Evolutionary conservation across 2,888 invertebrate genomes (phyloP).

Genomic region (Lepetodrilus schrolli): DNA sequence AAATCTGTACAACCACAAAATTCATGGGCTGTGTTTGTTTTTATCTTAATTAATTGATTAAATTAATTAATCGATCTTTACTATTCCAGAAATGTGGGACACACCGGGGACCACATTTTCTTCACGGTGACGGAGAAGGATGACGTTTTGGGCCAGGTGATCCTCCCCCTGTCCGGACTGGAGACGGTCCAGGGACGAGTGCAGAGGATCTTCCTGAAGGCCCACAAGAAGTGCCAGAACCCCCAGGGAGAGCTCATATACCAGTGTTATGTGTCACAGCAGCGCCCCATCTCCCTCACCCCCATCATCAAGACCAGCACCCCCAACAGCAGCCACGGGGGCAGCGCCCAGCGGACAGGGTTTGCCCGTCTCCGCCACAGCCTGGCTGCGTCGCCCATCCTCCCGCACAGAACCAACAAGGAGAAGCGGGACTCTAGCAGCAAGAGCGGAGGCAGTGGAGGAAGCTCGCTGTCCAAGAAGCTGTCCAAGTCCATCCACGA

Average conservation of each 20-base stretch:
- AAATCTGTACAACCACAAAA: too few relatives aligned
- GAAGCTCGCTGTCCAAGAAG: slow-evolving; percentile 62
- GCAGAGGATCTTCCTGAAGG: slow-evolving; percentile 57
- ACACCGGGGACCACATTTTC: slow-evolving; percentile 62
- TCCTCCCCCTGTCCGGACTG: slow-evolving; percentile 61
- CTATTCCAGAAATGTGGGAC: slow-evolving; percentile 59
- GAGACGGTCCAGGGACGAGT: slow-evolving; percentile 56
- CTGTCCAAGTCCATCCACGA: slow-evolving; percentile 68
- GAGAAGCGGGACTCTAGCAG: slow-evolving; percentile 43
- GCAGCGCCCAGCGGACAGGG: slow-evolving; percentile 39
- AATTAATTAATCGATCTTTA: neutral
- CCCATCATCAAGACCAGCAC: slow-evolving; percentile 35
- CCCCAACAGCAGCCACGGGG: neutral
- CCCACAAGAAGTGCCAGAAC: slow-evolving; percentile 70
- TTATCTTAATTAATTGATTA: neutral
- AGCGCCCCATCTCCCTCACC: slow-evolving; percentile 38
- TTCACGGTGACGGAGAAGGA: slow-evolving; percentile 71
- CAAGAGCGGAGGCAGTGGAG: too few relatives aligned
- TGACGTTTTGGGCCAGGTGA: slow-evolving; percentile 68
- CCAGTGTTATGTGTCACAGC: slow-evolving; percentile 70
- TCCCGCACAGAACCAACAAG: slow-evolving; percentile 33
- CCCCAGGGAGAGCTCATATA: slow-evolving; percentile 70
- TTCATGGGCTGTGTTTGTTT: neutral
- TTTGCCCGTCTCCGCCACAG: slow-evolving; percentile 44
- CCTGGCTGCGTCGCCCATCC: slow-evolving; percentile 38